Conservation (phyloP, 2,888 invertebrate species). For the Drosophila neoperkinsi region DNA sequence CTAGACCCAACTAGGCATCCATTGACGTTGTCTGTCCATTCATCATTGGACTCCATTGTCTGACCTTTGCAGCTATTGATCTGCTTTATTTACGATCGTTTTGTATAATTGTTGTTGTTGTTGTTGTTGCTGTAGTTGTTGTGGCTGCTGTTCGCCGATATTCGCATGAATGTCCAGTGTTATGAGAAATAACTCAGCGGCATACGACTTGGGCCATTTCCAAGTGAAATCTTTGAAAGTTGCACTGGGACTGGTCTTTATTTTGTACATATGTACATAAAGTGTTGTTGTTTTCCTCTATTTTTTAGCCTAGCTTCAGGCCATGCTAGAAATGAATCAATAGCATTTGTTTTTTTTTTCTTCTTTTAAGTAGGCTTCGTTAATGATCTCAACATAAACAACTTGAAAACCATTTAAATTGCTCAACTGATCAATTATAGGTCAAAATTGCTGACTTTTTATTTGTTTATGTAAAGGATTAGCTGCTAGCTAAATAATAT, state of each 20-base stretch:
- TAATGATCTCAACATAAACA: conserved; percentile 22
- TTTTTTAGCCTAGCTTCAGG: conserved; percentile 11
- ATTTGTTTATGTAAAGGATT: not conserved
- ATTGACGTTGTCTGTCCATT: conserved; percentile 60
- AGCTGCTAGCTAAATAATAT: not conserved
- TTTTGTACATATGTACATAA: not conserved
- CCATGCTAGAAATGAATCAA: conserved; percentile 31
- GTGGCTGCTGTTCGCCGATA: conserved; percentile 10
- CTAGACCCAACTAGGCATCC: conserved; percentile 81
- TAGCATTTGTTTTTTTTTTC: conserved; percentile 3
- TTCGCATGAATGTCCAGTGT: conserved; percentile 56
- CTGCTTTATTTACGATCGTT: conserved; percentile 59
- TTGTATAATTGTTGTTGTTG: conserved; percentile 12
- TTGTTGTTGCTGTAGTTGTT: conserved; percentile 11
- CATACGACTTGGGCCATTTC: conserved; percentile 65
- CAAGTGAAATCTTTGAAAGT: conserved; percentile 80
- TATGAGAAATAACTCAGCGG: conserved; percentile 37
- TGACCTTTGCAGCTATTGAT: conserved; percentile 73
- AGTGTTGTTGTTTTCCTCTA: not conserved
- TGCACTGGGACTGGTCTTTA: conserved; percentile 39
- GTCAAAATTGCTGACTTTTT: not conserved
- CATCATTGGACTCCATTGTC: conserved; percentile 47
- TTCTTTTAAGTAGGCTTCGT: conserved; percentile 16
- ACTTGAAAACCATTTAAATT: conserved; percentile 14
- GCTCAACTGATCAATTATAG: conserved; percentile 2